phyloP scores from a whole-genome alignment of 1,140 invertebrate genomes.

The Apolygus lucorum region DNA sequence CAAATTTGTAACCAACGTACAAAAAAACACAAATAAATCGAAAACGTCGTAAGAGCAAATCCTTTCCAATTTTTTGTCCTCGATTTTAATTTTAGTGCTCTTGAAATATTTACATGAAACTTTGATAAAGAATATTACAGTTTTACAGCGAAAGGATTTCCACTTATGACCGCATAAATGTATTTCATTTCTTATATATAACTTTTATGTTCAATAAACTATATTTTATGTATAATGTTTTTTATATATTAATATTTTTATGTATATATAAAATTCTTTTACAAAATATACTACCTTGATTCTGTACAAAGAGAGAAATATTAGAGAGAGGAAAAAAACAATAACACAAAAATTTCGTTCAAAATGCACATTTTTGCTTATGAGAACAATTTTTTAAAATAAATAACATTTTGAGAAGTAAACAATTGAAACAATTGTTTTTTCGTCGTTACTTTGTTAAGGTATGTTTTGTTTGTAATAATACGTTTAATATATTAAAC shows the following conservation, averaged over 20 bases:
- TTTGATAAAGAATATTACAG: not conserved
- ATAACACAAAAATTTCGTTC: too few species aligned
- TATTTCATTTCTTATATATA: not conserved
- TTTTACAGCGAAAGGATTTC: not conserved
- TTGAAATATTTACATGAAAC: not conserved
- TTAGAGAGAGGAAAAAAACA: not conserved
- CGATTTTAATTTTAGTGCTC: not conserved
- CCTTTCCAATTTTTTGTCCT: not conserved
- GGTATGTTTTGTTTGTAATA: too few species aligned
- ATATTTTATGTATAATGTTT: not conserved
- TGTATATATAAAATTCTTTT: slow-evolving; percentile 8
- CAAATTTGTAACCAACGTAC: not conserved
- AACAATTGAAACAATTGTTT: too few species aligned
- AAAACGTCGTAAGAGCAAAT: not conserved
- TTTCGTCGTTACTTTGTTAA: too few species aligned
- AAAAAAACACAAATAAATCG: not conserved
- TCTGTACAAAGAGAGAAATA: not conserved
- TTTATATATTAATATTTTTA: too few species aligned
- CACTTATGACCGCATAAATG: not conserved
- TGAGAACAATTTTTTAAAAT: too few species aligned
- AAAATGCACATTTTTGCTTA: too few species aligned
- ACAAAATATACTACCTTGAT: slow-evolving; percentile 12
- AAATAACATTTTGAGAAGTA: too few species aligned
- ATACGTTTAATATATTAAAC: too few species aligned
- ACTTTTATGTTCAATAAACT: not conserved